These are phyloP conservation scores for Melanaphis sacchari DNA, from an alignment of 1,140 invertebrate species.

Conservation along the genomic window DNA sequence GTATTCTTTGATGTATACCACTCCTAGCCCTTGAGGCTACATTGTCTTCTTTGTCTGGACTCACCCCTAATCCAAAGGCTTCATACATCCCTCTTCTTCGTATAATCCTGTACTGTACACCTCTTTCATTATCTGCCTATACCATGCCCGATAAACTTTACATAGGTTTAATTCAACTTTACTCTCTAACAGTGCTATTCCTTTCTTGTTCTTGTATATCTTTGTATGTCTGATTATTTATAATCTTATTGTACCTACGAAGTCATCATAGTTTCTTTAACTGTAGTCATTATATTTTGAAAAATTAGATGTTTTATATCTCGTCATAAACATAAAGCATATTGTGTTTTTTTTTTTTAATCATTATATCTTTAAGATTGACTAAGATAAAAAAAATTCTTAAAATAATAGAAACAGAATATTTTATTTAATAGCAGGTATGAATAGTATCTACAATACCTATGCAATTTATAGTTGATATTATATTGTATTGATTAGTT, in stretches of 20 bases:
- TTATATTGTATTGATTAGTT: neutral
- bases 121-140: conserved; percentile 37
- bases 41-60: conserved; percentile 23
- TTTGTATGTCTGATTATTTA: neutral
- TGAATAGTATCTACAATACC: neutral
- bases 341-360: too few relatives aligned
- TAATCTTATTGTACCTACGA: neutral
- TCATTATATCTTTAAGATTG: too few relatives aligned
- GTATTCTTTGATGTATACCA: conserved; percentile 25
- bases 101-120: conserved; percentile 1
- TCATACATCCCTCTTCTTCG: neutral
- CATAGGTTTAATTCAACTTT: neutral
- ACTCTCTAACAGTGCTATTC: neutral
- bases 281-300: neutral
- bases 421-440: neutral
- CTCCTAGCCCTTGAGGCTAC: neutral
- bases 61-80: neutral
- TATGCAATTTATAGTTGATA: neutral
- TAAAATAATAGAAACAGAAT: too few relatives aligned
- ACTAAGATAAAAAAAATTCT: too few relatives aligned
- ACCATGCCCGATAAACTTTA: conserved; percentile 16
- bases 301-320: neutral
- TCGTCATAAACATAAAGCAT: too few relatives aligned
- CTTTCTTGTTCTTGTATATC: neutral
- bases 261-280: too few relatives aligned